Conservation (phyloP, 2,113 vertebrate genomes). For the Oophaga pumilio region DNA sequence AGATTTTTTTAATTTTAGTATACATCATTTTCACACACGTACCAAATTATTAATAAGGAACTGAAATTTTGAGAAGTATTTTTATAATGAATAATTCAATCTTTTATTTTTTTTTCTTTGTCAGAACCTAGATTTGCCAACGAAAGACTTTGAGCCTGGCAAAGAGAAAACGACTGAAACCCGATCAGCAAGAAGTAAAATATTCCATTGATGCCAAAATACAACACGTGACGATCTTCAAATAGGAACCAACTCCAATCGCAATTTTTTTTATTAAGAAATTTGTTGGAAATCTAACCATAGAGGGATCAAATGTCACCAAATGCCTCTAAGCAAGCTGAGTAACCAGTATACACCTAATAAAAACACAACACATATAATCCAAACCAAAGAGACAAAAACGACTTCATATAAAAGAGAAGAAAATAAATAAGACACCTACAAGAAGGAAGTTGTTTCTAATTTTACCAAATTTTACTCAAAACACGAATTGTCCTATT, state of each 20-base stretch:
- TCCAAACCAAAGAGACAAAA: background rate
- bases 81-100: background rate
- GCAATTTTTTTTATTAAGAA: background rate
- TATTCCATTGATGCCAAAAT: background rate
- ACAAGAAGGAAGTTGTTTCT: background rate
- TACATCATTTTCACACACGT: background rate
- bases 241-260: background rate
- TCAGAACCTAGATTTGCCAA: background rate
- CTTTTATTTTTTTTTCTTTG: background rate
- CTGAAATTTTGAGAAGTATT: background rate
- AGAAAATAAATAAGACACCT: background rate
- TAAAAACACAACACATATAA: background rate
- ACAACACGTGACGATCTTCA: background rate
- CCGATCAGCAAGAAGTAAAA: background rate
- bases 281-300: background rate
- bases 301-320: background rate
- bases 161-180: background rate
- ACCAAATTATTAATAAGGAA: background rate
- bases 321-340: background rate
- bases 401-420: background rate
- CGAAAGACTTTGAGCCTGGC: background rate
- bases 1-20: background rate
- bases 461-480: background rate
- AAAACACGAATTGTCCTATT: background rate
- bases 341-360: background rate